Base-by-base conservation (phyloP, 2,797 vertebrate species). In the Myotis daubentonii region DNA sequence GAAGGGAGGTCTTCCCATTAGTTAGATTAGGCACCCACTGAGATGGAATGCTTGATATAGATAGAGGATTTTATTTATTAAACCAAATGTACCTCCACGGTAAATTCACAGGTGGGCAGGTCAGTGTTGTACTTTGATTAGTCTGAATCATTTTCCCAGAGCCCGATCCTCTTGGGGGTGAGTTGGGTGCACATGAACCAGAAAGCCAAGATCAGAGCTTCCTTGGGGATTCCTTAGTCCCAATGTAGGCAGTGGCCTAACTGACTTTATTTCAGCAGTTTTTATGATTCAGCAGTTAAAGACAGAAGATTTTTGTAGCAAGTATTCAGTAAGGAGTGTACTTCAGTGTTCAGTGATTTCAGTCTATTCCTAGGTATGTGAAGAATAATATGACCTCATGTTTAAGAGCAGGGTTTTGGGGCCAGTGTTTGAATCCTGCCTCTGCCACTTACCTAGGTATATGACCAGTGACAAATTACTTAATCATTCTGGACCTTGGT, bases 41-140 rank as follows among this genome's bases (percentile, higher is more conserved):
- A 82, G n/a, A 36, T 87, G 53, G 53, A 93, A 79, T 90, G 65
- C 30, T 87, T 66, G n/a, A 3, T 89, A 8, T 55, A 87, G 70
- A 20, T 49, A 17, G 66, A 71, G 15, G 53, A 65, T 82, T 94
- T 89, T 82, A 78, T 87, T 92, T 80, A 57, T 70, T 81, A 62
- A 86, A 38, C 36, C 86, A 81, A 38, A 57, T 86, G 55, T 2
- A 51, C n/a, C 47, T 81, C 41, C 6, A 2, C 36, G 38, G 33
- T 88, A 51, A 74, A 68, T 60, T 91, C 55, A 78, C 66, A 49
- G 33, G 62, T 36, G 57, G 44, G 28, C 16, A 62, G 92, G 47
- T 81, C 68, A 80, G 0, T 76, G 70, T 90, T 44, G 78, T 83
- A 25, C 89, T 85, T 86, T 55, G 74, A 71, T 92, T 85, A 65